A percentile compares a stretch with the other conserved stretches of the same genome.
Evolutionary conservation across 1,140 invertebrate genomes (phyloP).

Genomic region (Psilanteris sp.): DNA sequence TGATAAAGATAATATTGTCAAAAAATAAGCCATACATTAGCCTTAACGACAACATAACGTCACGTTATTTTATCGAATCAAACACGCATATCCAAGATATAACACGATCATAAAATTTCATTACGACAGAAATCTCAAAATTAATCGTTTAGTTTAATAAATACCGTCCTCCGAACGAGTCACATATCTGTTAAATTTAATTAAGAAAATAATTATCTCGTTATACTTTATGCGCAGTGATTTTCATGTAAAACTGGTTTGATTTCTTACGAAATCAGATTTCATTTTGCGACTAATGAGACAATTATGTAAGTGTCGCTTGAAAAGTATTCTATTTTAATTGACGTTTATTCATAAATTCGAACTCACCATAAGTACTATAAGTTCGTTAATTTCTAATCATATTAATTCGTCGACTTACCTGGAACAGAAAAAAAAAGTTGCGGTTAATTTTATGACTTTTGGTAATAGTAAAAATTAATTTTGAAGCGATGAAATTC

Average conservation of each 20-base stretch:
- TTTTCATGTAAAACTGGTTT: constrained; percentile 59
- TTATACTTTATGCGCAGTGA: constrained; percentile 39
- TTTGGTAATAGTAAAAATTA: too few relatives aligned
- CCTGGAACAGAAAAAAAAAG: constrained; percentile 45
- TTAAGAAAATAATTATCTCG: constrained; percentile 53
- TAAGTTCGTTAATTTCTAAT: constrained; percentile 36
- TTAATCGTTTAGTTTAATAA: constrained; percentile 16
- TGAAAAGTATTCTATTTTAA: constrained; percentile 49
- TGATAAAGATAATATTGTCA: too few relatives aligned
- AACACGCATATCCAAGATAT: constrained; percentile 9
- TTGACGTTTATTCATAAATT: constrained; percentile 58
- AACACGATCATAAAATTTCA: constrained; percentile 17
- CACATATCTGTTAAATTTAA: constrained; percentile 51
- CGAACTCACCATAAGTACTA: constrained; percentile 40
- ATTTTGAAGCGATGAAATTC: too few relatives aligned
- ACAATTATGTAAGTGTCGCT: constrained; percentile 47
- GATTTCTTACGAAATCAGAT: constrained; percentile 53
- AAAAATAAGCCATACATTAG: too few relatives aligned
- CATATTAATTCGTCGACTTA: constrained; percentile 50
- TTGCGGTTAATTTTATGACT: constrained; percentile 13
- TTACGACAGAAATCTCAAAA: constrained; percentile 21
- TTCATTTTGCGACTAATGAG: constrained; percentile 51
- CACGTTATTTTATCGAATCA: background rate
- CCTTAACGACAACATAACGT: too few relatives aligned
- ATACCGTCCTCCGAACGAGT: constrained; percentile 1